Conservation (phyloP, 2,888 invertebrate genomes). For the Liopterus haemorrhoidalis region DNA sequence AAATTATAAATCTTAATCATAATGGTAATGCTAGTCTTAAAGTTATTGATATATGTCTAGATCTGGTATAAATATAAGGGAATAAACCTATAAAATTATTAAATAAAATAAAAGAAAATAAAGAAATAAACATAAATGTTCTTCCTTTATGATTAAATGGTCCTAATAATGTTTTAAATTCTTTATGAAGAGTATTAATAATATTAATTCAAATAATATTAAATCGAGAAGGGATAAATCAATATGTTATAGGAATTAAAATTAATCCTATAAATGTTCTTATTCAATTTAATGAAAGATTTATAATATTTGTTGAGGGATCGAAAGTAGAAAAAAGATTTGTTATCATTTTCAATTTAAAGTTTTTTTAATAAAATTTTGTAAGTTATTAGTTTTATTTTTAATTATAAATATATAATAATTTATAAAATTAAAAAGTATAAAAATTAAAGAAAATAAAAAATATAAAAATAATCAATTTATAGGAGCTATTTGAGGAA, state of each 20-base stretch:
- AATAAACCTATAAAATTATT: constrained; percentile 66
- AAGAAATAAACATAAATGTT: constrained; percentile 52
- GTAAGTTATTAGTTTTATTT: constrained; percentile 37
- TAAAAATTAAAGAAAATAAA: constrained; percentile 44
- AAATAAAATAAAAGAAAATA: constrained; percentile 57
- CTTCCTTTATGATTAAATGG: constrained; percentile 47
- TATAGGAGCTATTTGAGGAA: constrained; percentile 63
- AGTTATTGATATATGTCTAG: constrained; percentile 58
- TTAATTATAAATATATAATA: constrained; percentile 47
- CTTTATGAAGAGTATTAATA: constrained; percentile 47
- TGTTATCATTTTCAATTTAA: constrained; percentile 59
- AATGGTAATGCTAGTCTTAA: constrained; percentile 55
- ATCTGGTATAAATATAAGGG: constrained; percentile 64
- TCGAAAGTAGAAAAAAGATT: constrained; percentile 66
- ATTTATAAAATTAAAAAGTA: constrained; percentile 51
- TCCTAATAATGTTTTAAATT: constrained; percentile 55
- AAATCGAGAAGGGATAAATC: constrained; percentile 52
- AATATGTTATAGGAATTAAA: constrained; percentile 51
- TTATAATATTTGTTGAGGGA: constrained; percentile 51
- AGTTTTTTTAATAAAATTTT: constrained; percentile 33
- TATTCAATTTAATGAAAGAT: constrained; percentile 55
- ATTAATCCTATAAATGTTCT: constrained; percentile 51
- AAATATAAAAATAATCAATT: constrained; percentile 48
- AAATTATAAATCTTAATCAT: constrained; percentile 61
- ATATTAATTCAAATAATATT: constrained; percentile 50